phyloP scores from a whole-genome alignment of 2,797 vertebrate species.

The Pipistrellus nathusii region DNA sequence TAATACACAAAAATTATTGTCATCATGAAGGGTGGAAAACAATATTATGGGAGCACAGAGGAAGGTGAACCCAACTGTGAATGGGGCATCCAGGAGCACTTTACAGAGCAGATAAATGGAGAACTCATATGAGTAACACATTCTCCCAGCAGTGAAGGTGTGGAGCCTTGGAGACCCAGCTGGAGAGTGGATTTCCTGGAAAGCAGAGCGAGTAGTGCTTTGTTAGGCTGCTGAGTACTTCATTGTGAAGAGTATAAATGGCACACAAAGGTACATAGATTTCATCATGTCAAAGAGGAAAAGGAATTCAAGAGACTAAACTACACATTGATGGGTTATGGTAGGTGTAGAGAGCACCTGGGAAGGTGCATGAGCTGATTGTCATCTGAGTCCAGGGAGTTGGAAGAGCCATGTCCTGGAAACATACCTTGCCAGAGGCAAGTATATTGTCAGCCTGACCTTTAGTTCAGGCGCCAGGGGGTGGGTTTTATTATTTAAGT shows the following conservation, averaged over 20 bases:
- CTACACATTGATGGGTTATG: not conserved
- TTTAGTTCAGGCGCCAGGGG: too few relatives aligned
- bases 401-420: too few relatives aligned
- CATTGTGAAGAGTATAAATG: not conserved
- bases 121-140: rapidly evolving
- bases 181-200: not conserved
- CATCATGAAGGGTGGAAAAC: not conserved
- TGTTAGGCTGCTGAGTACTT: not conserved
- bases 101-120: not conserved
- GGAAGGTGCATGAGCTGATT: too few relatives aligned
- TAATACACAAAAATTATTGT: not conserved
- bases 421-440: too few relatives aligned
- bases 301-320: not conserved
- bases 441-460: too few relatives aligned
- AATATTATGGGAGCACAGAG: not conserved
- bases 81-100: not conserved
- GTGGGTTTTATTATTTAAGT: too few relatives aligned
- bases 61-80: not conserved
- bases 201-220: not conserved
- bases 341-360: too few relatives aligned
- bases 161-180: not conserved
- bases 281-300: not conserved
- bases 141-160: not conserved
- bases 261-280: not conserved
- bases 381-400: too few relatives aligned